Percentiles rank a stretch among this genome's conserved stretches.
Conservation (phyloP, 2,797 vertebrate species). For the Potorous gilbertii region DNA sequence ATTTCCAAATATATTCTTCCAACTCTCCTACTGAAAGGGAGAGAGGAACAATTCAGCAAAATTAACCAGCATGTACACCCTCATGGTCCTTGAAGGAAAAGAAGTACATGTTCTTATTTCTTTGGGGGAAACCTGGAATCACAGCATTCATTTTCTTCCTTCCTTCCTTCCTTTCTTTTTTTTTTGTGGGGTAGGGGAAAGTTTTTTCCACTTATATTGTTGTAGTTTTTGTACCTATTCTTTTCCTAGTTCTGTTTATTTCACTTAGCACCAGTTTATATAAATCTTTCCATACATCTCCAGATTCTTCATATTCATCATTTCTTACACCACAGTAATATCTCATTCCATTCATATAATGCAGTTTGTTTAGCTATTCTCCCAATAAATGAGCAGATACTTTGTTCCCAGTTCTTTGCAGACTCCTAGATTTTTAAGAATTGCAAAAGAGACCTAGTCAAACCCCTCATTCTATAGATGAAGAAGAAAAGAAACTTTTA, state of each 20-base stretch:
- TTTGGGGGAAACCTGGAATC: neutral
- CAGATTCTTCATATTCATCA: neutral
- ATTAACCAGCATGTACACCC: neutral
- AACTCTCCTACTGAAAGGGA: neutral
- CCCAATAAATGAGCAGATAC: neutral
- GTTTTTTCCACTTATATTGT: neutral
- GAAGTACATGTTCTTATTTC: neutral
- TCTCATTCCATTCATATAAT: neutral
- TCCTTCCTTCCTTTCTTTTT: neutral
- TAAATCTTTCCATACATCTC: neutral
- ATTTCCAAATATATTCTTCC: neutral
- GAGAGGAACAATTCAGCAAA: neutral
- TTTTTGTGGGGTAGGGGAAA: neutral
- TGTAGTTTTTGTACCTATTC: neutral
- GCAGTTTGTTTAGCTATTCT: neutral
- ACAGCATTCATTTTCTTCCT: neutral
- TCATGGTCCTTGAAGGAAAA: neutral
- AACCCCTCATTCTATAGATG: neutral
- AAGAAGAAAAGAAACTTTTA: neutral
- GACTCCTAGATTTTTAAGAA: neutral
- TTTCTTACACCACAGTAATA: neutral
- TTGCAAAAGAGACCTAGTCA: neutral
- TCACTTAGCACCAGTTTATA: neutral
- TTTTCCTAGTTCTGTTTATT: neutral
- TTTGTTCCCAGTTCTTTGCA: neutral